These are phyloP conservation scores for Mesitornis unicolor DNA, from an alignment of 2,113 vertebrate species.

Conservation along the genomic window DNA sequence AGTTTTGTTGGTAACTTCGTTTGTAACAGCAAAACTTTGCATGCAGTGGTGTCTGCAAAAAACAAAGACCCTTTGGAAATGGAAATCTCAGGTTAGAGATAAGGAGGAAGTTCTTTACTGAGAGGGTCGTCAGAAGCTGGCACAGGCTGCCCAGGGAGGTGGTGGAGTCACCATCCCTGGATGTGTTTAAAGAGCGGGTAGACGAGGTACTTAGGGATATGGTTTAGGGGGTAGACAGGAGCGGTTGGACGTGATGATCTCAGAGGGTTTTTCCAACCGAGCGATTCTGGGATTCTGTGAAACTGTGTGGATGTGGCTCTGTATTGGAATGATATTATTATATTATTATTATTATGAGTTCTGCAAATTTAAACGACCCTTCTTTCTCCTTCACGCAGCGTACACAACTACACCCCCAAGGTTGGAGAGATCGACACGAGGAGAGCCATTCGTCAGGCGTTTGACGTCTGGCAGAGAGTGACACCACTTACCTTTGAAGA, in stretches of 20 bases:
- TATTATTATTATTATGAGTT: no score
- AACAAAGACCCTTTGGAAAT: background rate
- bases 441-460: conserved; percentile 95
- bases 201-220: no score
- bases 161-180: no score
- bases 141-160: no score
- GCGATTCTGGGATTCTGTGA: no score
- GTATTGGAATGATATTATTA: background rate
- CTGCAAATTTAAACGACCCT: background rate
- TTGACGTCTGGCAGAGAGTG: conserved; percentile 96
- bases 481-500: conserved; percentile 97
- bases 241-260: no score
- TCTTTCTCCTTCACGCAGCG: conserved; percentile 74
- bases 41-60: background rate
- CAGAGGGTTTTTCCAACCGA: no score
- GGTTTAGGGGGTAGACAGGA: no score
- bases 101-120: no score
- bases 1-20: background rate
- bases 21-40: background rate
- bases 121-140: no score
- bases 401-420: conserved; percentile 97
- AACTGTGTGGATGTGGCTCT: background rate
- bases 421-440: conserved; percentile 94
- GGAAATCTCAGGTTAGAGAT: no score
- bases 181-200: no score